A percentile compares a stretch with the other conserved stretches of the same genome.
Evolutionary conservation across 2,797 vertebrate species (phyloP).

Genomic region (Prionace glauca): DNA sequence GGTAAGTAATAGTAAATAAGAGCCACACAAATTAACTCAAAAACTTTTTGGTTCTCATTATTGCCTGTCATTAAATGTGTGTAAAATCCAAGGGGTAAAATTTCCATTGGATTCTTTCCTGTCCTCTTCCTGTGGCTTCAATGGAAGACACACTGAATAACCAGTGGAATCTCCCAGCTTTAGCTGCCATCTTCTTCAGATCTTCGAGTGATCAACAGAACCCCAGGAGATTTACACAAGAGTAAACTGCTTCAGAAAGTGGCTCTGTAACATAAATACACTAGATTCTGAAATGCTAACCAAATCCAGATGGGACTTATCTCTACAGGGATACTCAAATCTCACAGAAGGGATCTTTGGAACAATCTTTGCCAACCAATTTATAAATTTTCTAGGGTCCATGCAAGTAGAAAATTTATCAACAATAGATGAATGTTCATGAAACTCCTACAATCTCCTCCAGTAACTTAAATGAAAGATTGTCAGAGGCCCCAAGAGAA

Average conservation of each 20-base stretch:
- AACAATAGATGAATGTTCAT: not conserved
- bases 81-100: not conserved
- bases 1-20: not conserved
- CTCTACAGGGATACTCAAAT: not conserved
- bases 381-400: not conserved
- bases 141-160: not conserved
- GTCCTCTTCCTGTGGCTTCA: not conserved
- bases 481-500: not conserved
- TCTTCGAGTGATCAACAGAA: not conserved
- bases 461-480: not conserved
- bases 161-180: not conserved
- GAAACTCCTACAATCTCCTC: too few relatives aligned
- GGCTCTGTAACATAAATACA: not conserved
- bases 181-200: not conserved
- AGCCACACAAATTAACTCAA: not conserved
- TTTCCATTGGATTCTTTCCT: not conserved
- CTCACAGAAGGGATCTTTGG: not conserved
- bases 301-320: not conserved
- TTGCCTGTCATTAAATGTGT: not conserved
- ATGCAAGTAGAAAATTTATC: not conserved
- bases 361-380: not conserved
- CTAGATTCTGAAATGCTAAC: not conserved
- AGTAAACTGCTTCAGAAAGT: not conserved
- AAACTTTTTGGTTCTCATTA: not conserved
- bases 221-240: not conserved